Evolutionary conservation across 1,140 invertebrate species (phyloP).

Genomic region (Thrips palmi): DNA sequence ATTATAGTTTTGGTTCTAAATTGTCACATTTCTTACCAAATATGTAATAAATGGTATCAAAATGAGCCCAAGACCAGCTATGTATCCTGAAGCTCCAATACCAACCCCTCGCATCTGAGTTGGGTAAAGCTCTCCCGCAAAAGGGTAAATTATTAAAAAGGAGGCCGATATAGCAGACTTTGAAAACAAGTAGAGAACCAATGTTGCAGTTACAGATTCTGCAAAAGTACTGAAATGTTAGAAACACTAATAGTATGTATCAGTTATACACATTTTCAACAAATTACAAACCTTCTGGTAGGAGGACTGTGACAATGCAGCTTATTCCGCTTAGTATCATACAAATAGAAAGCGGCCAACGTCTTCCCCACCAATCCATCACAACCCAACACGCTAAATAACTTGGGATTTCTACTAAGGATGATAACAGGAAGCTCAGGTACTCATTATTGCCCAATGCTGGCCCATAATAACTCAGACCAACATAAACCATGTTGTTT

Average conservation of each 20-base stretch:
- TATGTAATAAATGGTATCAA: constrained; percentile 83
- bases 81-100: constrained; percentile 75
- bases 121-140: constrained; percentile 75
- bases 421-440: constrained; percentile 68
- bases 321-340: constrained; percentile 66
- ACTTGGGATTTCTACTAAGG: constrained; percentile 66
- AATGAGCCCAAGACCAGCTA: constrained; percentile 67
- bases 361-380: constrained; percentile 63
- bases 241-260: constrained; percentile 6
- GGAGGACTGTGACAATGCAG: constrained; percentile 61
- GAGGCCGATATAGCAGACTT: constrained; percentile 81
- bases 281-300: constrained; percentile 39
- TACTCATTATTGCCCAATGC: constrained; percentile 67
- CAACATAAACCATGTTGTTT: constrained; percentile 67
- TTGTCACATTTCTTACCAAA: constrained; percentile 35
- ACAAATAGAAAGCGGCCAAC: constrained; percentile 64
- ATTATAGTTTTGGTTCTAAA: constrained; percentile 8
- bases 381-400: constrained; percentile 67
- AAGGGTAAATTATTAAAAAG: constrained; percentile 78
- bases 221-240: constrained; percentile 11
- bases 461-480: constrained; percentile 70
- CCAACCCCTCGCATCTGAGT: constrained; percentile 69
- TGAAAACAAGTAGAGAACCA: constrained; percentile 64
- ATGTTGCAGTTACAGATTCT: constrained; percentile 52
- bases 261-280: background rate